phyloP scores from a whole-genome alignment of 2,797 vertebrate genomes.

The Propithecus deckenii region DNA sequence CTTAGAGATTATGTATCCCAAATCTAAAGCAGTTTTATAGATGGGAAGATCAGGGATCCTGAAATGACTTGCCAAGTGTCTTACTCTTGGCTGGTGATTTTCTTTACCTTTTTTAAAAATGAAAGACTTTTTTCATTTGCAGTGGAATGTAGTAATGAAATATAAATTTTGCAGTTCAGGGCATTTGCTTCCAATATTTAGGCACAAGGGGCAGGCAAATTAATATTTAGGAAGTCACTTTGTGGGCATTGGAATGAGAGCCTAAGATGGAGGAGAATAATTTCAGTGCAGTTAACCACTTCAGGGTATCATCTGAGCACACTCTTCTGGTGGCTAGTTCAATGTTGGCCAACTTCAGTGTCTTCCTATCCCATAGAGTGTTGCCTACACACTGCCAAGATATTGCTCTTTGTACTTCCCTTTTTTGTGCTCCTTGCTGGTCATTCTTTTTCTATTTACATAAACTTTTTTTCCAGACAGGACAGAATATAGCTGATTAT shows the following conservation, averaged over 20 bases:
- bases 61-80: background rate
- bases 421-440: background rate
- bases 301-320: background rate
- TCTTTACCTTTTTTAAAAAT: background rate
- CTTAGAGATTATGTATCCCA: background rate
- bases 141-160: background rate
- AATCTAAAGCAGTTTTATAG: background rate
- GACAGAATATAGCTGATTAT: background rate
- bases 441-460: background rate
- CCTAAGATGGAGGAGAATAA: background rate
- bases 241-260: background rate
- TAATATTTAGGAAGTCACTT: background rate
- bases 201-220: background rate
- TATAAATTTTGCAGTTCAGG: background rate
- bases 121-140: background rate
- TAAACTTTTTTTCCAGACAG: background rate
- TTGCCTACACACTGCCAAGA: background rate
- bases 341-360: background rate
- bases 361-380: background rate
- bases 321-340: background rate
- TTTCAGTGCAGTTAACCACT: background rate
- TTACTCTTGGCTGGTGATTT: slow-evolving; percentile 9
- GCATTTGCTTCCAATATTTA: background rate
- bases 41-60: background rate
- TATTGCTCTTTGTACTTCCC: background rate